Evolutionary conservation across 2,113 vertebrate genomes (phyloP).

Genomic region (Cynopterus brachyotis): DNA sequence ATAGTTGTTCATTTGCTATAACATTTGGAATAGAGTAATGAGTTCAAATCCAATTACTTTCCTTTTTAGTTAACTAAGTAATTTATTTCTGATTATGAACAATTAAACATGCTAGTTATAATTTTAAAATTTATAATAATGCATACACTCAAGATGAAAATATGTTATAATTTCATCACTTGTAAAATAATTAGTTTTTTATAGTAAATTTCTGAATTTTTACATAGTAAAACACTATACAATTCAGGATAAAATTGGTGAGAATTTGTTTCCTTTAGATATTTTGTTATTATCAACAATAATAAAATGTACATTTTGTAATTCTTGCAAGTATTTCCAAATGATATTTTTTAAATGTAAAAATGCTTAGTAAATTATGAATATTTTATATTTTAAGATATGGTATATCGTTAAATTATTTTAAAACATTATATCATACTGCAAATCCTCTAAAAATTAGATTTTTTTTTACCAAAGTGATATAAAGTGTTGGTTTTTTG

Average conservation of each 20-base stretch:
- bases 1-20: neutral
- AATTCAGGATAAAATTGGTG: neutral
- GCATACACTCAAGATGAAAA: neutral
- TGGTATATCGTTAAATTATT: neutral
- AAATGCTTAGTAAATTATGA: neutral
- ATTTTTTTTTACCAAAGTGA: neutral
- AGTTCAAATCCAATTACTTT: neutral
- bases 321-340: neutral
- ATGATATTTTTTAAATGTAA: neutral
- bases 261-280: neutral
- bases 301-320: neutral
- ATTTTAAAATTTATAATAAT: neutral
- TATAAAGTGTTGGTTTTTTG: neutral
- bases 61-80: neutral
- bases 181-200: neutral
- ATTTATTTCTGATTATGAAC: neutral
- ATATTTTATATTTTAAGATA: neutral
- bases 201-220: neutral
- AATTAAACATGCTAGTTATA: neutral
- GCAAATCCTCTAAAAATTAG: neutral
- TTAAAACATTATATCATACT: neutral
- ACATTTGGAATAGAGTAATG: neutral
- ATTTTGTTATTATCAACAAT: neutral
- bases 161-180: neutral
- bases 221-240: neutral